Conservation (phyloP, 2,113 vertebrate species). For the Desmodus rotundus region DNA sequence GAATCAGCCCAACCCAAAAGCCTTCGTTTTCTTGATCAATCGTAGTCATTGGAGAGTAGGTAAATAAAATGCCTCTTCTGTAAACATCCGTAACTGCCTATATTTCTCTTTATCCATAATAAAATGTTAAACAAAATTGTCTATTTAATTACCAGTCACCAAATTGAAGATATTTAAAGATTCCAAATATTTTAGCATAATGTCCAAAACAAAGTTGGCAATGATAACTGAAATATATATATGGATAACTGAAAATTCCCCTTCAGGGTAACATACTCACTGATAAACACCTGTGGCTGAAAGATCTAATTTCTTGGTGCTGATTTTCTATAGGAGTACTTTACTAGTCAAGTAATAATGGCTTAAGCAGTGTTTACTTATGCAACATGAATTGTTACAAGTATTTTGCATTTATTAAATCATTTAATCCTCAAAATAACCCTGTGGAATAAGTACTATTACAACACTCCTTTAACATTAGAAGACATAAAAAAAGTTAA, state of each 20-base stretch:
- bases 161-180: neutral
- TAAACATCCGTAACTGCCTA: neutral
- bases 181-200: neutral
- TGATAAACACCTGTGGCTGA: neutral
- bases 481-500: neutral
- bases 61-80: slow-evolving; percentile 11
- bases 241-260: neutral
- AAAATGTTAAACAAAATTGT: neutral
- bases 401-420: neutral
- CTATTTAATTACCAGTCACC: neutral
- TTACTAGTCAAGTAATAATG: neutral
- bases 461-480: neutral
- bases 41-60: neutral
- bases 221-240: neutral
- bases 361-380: neutral
- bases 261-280: neutral
- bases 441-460: neutral
- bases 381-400: neutral
- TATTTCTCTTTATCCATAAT: neutral
- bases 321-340: neutral
- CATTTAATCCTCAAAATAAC: neutral
- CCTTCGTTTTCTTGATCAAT: neutral
- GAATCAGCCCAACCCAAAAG: neutral
- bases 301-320: slow-evolving; percentile 2
- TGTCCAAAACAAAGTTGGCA: neutral